A percentile compares a stretch with the other conserved stretches of the same genome.
These are phyloP conservation scores for Bubo blakistoni DNA, from an alignment of 2,113 vertebrate genomes.

Conservation along the genomic window DNA sequence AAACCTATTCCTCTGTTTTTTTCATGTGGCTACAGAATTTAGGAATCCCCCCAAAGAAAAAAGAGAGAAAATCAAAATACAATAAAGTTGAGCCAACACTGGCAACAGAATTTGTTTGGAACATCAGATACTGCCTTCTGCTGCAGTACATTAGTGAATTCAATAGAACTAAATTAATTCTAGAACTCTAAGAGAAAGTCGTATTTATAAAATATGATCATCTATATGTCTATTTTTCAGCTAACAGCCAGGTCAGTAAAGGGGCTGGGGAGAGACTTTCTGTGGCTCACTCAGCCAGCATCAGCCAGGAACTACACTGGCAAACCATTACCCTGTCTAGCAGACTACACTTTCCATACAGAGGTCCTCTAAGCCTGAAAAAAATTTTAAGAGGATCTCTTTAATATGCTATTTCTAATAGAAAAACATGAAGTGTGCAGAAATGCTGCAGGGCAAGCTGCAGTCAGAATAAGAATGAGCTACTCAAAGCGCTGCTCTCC, in stretches of 20 bases:
- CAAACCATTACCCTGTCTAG: not conserved
- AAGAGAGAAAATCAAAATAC: not conserved
- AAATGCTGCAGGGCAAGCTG: slow-evolving; percentile 54
- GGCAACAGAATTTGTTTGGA: not conserved
- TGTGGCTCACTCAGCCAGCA: not conserved
- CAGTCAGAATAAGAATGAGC: slow-evolving; percentile 59
- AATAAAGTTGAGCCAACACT: not conserved
- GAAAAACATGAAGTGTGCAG: slow-evolving; percentile 5
- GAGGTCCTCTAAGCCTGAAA: not conserved
- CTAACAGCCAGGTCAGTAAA: not conserved
- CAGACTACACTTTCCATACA: not conserved
- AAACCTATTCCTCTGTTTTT: not conserved
- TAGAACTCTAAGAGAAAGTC: not conserved
- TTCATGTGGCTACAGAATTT: not conserved
- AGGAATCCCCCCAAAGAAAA: not conserved
- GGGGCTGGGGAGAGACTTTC: not conserved
- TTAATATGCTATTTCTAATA: slow-evolving; percentile 50
- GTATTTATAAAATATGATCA: not conserved
- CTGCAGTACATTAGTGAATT: not conserved
- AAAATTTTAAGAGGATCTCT: not conserved
- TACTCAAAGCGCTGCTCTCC: not conserved
- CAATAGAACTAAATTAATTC: not conserved
- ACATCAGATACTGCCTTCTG: not conserved
- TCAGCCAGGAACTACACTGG: not conserved
- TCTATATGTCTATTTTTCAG: not conserved